Conservation (phyloP, 1,140 invertebrate genomes). For the Drosophila gunungcola region DNA sequence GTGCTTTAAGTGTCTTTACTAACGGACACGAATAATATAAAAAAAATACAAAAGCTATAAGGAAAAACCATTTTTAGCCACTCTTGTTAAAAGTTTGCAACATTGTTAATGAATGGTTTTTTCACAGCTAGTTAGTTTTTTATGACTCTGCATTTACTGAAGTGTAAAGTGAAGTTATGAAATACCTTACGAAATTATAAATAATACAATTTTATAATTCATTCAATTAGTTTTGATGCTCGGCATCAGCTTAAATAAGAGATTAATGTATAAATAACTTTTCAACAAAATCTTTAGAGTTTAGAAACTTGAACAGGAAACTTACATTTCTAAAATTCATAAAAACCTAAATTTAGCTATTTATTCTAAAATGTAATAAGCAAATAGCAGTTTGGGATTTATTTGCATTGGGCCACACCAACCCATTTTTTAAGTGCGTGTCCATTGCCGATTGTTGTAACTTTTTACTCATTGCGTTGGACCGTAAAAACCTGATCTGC, state of each 20-base stretch:
- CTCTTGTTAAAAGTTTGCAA: not conserved
- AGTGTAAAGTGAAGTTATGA: not conserved
- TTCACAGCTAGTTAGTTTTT: not conserved
- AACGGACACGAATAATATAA: too few species aligned
- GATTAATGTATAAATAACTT: too few species aligned
- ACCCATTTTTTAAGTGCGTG: slow-evolving; percentile 7
- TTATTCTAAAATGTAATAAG: not conserved
- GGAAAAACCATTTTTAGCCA: too few species aligned
- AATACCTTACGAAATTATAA: too few species aligned
- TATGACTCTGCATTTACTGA: not conserved
- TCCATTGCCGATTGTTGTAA: slow-evolving; percentile 10
- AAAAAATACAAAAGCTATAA: too few species aligned
- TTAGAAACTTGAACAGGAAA: too few species aligned
- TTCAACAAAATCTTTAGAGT: too few species aligned
- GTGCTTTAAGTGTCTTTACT: not conserved
- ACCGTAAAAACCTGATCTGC: slow-evolving; percentile 42
- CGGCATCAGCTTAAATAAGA: too few species aligned
- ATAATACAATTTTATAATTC: too few species aligned
- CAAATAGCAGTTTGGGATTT: not conserved
- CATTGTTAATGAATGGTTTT: not conserved
- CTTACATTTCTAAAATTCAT: too few species aligned
- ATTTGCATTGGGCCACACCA: not conserved
- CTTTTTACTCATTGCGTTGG: slow-evolving; percentile 23
- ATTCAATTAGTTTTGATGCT: too few species aligned
- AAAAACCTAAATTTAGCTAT: too few species aligned